Conservation (phyloP, 2,797 vertebrate genomes). For the Paguma larvata region DNA sequence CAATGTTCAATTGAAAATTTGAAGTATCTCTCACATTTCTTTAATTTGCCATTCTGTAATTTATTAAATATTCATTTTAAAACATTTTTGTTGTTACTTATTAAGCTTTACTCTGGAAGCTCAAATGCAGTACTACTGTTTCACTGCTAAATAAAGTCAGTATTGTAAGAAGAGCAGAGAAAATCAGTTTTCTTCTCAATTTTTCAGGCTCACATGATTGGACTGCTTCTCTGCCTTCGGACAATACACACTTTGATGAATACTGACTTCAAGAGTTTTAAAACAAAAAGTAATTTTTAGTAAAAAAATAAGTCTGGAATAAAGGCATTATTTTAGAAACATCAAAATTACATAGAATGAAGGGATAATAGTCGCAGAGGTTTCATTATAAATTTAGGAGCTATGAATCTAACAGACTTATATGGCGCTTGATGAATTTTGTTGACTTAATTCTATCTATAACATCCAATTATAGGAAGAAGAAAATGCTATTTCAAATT, state of each 20-base stretch:
- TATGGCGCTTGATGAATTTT: neutral
- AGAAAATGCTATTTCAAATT: neutral
- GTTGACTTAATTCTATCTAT: neutral
- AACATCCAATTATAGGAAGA: neutral
- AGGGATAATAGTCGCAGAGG: neutral
- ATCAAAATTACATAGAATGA: neutral
- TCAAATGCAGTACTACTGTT: neutral
- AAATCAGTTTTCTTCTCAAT: slow-evolving; percentile 11
- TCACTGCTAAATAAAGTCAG: slow-evolving; percentile 28
- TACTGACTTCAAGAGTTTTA: neutral
- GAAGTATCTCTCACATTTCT: neutral
- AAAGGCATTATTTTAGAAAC: neutral
- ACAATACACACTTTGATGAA: neutral
- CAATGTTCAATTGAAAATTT: neutral
- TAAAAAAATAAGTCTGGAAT: neutral
- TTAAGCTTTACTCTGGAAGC: neutral
- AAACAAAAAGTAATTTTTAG: neutral
- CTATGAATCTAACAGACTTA: neutral
- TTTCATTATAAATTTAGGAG: neutral
- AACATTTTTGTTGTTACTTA: neutral
- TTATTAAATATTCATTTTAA: neutral
- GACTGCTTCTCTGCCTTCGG: neutral
- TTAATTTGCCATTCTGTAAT: neutral
- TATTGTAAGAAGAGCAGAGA: slow-evolving; percentile 25
- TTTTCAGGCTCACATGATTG: slow-evolving; percentile 10